These are phyloP conservation scores for Sanderia malayensis DNA, from an alignment of 30 jellyfish, hydroid and myxozoan species.

Conservation along the genomic window DNA sequence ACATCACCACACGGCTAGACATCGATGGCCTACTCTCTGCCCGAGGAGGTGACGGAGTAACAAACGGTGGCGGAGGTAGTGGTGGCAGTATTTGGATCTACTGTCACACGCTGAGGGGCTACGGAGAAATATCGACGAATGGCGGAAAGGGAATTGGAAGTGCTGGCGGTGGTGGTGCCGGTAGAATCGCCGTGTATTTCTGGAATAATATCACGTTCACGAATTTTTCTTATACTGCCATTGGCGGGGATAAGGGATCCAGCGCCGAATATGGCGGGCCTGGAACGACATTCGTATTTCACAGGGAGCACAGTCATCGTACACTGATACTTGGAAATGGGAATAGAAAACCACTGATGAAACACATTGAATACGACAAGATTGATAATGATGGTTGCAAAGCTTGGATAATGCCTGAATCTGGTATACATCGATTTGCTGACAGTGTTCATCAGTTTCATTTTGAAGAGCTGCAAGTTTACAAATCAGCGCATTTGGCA, in stretches of 20 bases:
- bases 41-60: constrained; percentile 45
- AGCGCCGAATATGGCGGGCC: constrained; percentile 64
- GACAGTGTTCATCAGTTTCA: constrained; percentile 47
- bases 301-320: constrained; percentile 52
- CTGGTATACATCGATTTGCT: constrained; percentile 58
- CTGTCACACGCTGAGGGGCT: constrained; percentile 62
- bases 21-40: constrained; percentile 60
- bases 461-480: constrained; percentile 62
- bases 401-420: constrained; percentile 74
- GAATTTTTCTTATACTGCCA: constrained; percentile 51
- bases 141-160: constrained; percentile 60
- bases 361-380: constrained; percentile 40
- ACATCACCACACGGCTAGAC: constrained; percentile 48
- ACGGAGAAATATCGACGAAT: constrained; percentile 53
- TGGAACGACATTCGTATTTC: constrained; percentile 54
- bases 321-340: constrained; percentile 48
- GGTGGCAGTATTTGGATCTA: constrained; percentile 69
- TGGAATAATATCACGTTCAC: constrained; percentile 51
- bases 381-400: constrained; percentile 55
- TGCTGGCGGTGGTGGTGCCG: constrained; percentile 72
- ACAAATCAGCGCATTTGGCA: constrained; percentile 55
- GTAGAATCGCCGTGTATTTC: constrained; percentile 56
- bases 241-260: constrained; percentile 53
- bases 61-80: constrained; percentile 69
- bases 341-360: constrained; percentile 44